Percentiles rank a stretch among this genome's conserved stretches.
Conservation (phyloP, 2,113 vertebrate species). For the Heterotis niloticus region DNA sequence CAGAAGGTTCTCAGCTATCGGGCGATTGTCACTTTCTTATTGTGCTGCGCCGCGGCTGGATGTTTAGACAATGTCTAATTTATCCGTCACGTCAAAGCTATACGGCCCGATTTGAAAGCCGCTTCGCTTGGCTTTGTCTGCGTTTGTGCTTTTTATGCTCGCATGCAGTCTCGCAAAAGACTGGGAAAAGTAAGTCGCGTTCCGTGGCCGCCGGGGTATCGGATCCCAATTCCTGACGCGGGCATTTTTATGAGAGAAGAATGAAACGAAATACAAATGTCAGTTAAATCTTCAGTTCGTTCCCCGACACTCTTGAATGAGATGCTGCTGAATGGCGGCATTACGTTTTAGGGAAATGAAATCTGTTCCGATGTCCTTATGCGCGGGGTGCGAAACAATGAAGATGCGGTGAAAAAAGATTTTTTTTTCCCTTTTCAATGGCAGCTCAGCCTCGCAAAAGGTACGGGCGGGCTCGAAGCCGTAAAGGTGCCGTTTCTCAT, state of each 20-base stretch:
- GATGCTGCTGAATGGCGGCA: neutral
- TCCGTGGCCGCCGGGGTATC: neutral
- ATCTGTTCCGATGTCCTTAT: neutral
- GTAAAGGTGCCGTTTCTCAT: neutral
- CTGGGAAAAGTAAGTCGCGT: neutral
- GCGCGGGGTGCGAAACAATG: neutral
- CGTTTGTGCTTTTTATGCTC: neutral
- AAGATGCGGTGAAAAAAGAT: neutral
- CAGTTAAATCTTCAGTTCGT: neutral
- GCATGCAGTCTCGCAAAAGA: slow-evolving; percentile 3
- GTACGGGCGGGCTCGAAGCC: no score
- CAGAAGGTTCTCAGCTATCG: neutral
- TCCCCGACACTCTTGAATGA: neutral
- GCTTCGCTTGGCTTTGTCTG: neutral
- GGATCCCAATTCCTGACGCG: slow-evolving; percentile 4
- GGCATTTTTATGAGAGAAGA: neutral
- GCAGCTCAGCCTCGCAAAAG: neutral
- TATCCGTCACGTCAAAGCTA: slow-evolving; percentile 9
- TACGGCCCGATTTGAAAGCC: slow-evolving; percentile 9
- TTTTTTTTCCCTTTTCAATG: no score
- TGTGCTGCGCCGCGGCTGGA: slow-evolving; percentile 4
- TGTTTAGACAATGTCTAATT: slow-evolving; percentile 19
- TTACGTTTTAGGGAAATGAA: slow-evolving; percentile 11
- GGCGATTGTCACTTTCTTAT: neutral
- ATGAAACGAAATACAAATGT: slow-evolving; percentile 10